phyloP scores from a whole-genome alignment of 2,797 vertebrate species.

The Peromyscus aztecus region DNA sequence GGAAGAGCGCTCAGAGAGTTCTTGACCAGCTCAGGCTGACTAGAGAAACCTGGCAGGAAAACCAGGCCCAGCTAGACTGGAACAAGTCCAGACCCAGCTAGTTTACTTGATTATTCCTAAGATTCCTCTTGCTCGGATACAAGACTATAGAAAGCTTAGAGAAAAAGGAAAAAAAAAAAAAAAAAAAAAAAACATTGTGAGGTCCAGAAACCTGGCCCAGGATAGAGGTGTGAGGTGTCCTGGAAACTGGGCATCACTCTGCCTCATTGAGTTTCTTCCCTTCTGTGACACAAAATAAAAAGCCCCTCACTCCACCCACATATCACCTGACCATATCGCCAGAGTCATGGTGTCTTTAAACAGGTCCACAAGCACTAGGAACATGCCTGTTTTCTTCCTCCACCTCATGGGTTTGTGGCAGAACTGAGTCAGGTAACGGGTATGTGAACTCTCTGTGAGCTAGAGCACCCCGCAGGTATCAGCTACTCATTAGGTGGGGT shows the following conservation, averaged over 20 bases:
- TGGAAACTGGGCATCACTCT: neutral
- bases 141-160: neutral
- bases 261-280: neutral
- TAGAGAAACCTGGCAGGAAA: neutral
- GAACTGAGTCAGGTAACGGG: neutral
- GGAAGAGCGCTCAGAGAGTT: neutral
- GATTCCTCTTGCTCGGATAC: neutral
- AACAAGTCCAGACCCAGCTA: neutral
- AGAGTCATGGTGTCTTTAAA: neutral
- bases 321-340: too few relatives aligned
- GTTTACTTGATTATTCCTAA: neutral
- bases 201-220: neutral
- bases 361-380: neutral
- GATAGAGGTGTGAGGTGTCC: neutral
- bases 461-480: neutral
- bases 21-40: neutral
- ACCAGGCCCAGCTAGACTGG: neutral
- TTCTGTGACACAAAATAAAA: neutral
- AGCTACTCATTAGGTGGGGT: neutral
- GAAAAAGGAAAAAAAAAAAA: neutral
- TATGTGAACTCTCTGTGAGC: neutral
- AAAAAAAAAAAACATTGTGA: neutral
- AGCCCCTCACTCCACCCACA: too few relatives aligned
- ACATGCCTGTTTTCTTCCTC: too few relatives aligned
- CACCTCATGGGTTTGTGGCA: neutral